Evolutionary conservation across 2,797 vertebrate genomes (phyloP), one percentile per base, ranked within the genome.

Genomic region (Helicolenus hilgendorfi): DNA sequence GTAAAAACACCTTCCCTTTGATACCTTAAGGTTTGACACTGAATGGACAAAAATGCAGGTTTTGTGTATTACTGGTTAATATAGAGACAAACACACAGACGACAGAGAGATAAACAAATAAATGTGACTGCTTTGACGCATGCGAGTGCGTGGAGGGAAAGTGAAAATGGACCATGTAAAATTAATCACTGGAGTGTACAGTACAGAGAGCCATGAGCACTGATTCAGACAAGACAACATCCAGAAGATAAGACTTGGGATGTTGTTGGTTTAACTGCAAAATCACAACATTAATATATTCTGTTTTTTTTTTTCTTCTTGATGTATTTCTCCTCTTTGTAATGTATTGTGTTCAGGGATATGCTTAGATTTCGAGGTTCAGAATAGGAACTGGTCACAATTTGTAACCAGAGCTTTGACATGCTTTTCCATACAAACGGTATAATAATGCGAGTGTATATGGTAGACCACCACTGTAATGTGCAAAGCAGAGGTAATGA

Each of bases 61-160:
- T 86, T 71, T 62, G 20, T 41, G 70, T 77, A 60, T 62, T 59
- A 49, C 33, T 78, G 71, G 83, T 72, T 86, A 74, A 81, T 72
- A 73, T 29, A 82, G 20, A 86, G 29, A 77, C 7, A 72, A 79
- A 62, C 45, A 75, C 33, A 85, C 31, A 70, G 27, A 75, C 33
- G 67, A 84, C 62, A 71, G 31, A 74, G 31, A 45, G 35, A 77
- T 20, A 70, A 79, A 85, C 38, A 90, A 91, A 93, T 76, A 83
- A 83, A 92, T 73, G 81, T 72, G 81, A 86, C 83, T 90, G 71
- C 72, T 81, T 82, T 86, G 59, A 89, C 81, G 69, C 68, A 73
- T 59, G 26, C 1, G 33, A 74, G 75, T 87, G 79, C 26, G 62
- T 63, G 53, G 79, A 62, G 77, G 53, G 72, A 67, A 56, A 45